A percentile compares a stretch with the other conserved stretches of the same genome.
Conservation (phyloP, 1,140 invertebrate species). For the Neelides sp. region DNA sequence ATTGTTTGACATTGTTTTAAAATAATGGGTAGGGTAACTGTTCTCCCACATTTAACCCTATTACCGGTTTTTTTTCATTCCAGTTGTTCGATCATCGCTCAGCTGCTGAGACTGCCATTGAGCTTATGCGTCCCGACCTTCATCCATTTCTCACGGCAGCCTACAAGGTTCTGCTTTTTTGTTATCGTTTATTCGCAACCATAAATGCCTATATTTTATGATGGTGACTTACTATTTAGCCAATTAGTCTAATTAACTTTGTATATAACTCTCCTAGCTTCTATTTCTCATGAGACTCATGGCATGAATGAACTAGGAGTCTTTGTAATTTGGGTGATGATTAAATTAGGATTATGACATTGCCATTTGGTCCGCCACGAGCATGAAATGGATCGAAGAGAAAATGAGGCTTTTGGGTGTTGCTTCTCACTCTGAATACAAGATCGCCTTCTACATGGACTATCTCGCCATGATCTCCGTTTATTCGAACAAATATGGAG, state of each 20-base stretch:
- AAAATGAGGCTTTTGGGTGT: conserved; percentile 92
- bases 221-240: too few species aligned
- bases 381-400: conserved; percentile 96
- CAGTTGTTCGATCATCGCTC: conserved; percentile 58
- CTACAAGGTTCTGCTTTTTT: conserved; percentile 51
- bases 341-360: conserved; percentile 67
- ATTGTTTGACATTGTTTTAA: too few species aligned
- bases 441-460: conserved; percentile 85
- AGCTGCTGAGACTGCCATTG: conserved; percentile 68
- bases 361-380: conserved; percentile 88
- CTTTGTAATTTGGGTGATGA: too few species aligned
- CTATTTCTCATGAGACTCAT: too few species aligned
- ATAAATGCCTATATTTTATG: too few species aligned
- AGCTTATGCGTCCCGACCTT: conserved; percentile 87
- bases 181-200: neutral
- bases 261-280: too few species aligned
- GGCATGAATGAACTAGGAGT: too few species aligned
- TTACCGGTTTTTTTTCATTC: too few species aligned
- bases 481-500: conserved; percentile 74
- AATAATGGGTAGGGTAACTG: too few species aligned
- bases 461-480: conserved; percentile 89
- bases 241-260: too few species aligned
- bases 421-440: conserved; percentile 66
- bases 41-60: too few species aligned
- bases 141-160: conserved; percentile 89